Percentiles rank a stretch among this genome's conserved stretches.
Evolutionary conservation across 2,797 vertebrate genomes (phyloP).

Genomic region (Choloepus didactylus): DNA sequence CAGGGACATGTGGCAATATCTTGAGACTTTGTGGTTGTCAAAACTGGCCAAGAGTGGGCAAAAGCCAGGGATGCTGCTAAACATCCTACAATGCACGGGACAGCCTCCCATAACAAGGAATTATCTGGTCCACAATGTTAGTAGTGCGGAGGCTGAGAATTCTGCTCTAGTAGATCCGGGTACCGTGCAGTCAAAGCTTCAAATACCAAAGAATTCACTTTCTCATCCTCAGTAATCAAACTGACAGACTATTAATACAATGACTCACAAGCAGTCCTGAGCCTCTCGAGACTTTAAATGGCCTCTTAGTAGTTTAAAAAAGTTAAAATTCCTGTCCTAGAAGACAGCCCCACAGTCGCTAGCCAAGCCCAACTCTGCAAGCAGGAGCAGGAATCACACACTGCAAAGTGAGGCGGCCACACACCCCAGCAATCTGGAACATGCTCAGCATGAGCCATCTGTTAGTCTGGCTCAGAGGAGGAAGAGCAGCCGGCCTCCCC

Average conservation of each 20-base stretch:
- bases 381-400: accelerated
- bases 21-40: not conserved
- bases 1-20: not conserved
- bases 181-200: not conserved
- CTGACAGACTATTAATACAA: not conserved
- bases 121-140: not conserved
- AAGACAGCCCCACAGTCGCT: not conserved
- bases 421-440: not conserved
- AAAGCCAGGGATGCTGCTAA: not conserved
- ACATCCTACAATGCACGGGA: not conserved
- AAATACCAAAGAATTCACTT: not conserved
- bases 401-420: accelerated
- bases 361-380: not conserved
- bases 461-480: not conserved
- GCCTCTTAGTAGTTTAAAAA: not conserved
- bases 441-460: not conserved
- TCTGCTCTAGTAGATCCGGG: not conserved
- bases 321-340: not conserved
- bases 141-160: accelerated
- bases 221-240: not conserved
- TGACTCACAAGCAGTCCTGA: not conserved
- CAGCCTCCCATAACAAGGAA: not conserved
- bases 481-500: not conserved
- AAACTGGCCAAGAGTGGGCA: not conserved
- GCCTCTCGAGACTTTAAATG: not conserved